Conservation (phyloP, 2,797 vertebrate species). For the Cheracebus regulus region DNA sequence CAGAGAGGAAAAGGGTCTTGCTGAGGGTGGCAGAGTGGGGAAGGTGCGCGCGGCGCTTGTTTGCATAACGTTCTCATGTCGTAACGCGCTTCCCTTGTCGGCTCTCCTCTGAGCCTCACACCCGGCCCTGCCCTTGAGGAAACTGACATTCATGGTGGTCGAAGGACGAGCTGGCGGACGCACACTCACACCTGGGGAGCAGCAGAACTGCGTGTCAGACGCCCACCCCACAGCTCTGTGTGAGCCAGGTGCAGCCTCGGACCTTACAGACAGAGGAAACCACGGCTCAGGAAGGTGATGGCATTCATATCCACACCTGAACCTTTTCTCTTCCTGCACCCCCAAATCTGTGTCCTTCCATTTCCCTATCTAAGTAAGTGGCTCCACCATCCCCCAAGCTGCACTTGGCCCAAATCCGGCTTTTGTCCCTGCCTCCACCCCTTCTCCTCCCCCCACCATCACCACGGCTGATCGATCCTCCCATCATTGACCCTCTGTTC, state of each 20-base stretch:
- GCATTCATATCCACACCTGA: background rate
- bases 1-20: background rate
- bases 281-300: background rate
- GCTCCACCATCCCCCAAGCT: fast-evolving
- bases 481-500: fast-evolving
- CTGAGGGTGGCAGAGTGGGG: background rate
- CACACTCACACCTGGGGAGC: background rate
- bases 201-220: background rate
- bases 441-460: background rate
- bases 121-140: background rate
- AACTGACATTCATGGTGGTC: fast-evolving
- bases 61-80: fast-evolving
- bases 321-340: background rate
- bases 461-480: fast-evolving
- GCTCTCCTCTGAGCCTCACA: background rate
- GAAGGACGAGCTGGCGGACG: fast-evolving
- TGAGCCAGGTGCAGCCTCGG: fast-evolving
- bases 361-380: no score
- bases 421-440: background rate
- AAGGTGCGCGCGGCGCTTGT: fast-evolving
- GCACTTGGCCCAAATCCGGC: fast-evolving
- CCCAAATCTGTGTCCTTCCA: no score
- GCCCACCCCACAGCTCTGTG: background rate
- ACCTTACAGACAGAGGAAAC: background rate
- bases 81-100: background rate